phyloP scores from a whole-genome alignment of 2,888 invertebrate species.

The Drosophila stalkeri region DNA sequence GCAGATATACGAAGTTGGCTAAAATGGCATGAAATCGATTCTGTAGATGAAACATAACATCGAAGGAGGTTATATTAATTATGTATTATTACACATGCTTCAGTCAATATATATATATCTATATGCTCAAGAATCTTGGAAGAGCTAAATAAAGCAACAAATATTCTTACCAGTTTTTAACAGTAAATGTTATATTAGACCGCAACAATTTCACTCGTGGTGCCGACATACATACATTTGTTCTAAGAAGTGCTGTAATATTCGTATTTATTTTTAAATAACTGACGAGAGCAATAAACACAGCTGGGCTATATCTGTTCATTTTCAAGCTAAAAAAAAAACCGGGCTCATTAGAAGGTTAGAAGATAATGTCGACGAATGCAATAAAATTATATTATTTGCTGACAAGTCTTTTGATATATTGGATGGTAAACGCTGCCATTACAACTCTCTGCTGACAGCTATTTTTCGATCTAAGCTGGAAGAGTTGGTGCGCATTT shows the following conservation, averaged over 20 bases:
- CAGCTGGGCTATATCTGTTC: too few relatives aligned
- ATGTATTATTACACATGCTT: too few relatives aligned
- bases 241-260: neutral
- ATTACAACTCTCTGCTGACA: slow-evolving; percentile 16
- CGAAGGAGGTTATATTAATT: neutral
- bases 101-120: too few relatives aligned
- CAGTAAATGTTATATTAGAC: too few relatives aligned
- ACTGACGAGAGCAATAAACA: neutral
- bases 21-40: too few relatives aligned
- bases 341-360: neutral
- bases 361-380: neutral
- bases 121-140: too few relatives aligned
- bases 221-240: too few relatives aligned
- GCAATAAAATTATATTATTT: neutral
- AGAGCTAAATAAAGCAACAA: neutral
- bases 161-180: neutral
- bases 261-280: neutral
- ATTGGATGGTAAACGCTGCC: slow-evolving; percentile 10
- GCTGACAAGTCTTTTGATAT: neutral
- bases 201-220: neutral
- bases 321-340: neutral
- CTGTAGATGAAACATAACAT: neutral
- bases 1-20: too few relatives aligned
- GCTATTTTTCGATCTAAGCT: slow-evolving; percentile 1
- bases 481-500: slow-evolving; percentile 31